Evolutionary conservation across 2,113 vertebrate species (phyloP).

Genomic region (Hucho hucho): DNA sequence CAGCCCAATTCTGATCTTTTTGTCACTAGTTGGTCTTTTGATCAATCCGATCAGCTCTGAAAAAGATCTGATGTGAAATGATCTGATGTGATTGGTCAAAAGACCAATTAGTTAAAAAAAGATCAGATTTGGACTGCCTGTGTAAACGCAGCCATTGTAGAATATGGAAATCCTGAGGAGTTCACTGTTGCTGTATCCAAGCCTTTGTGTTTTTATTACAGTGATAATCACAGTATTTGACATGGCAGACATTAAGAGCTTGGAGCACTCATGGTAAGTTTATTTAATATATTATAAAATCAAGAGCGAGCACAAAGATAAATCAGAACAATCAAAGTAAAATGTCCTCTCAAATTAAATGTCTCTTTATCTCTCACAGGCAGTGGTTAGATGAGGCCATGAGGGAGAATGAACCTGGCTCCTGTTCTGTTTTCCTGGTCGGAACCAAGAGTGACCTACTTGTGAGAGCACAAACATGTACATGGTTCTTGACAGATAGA

Average conservation of each 20-base stretch:
- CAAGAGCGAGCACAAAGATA: not conserved
- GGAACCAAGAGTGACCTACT: constrained; percentile 89
- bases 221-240: constrained; percentile 73
- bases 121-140: not conserved
- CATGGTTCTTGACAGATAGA: not conserved
- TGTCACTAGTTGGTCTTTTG: not conserved
- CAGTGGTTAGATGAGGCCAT: constrained; percentile 87
- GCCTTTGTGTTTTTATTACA: constrained; percentile 32
- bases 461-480: constrained; percentile 67
- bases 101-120: too few species aligned
- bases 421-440: constrained; percentile 83
- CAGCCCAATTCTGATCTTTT: not conserved
- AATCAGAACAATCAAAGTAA: not conserved
- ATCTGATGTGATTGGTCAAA: too few species aligned
- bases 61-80: too few species aligned
- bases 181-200: not conserved
- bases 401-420: constrained; percentile 81
- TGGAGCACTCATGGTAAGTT: constrained; percentile 85
- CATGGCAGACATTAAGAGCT: constrained; percentile 75
- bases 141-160: not conserved
- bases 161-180: not conserved
- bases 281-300: not conserved
- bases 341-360: not conserved
- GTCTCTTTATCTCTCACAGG: constrained; percentile 56
- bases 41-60: too few species aligned